A percentile compares a stretch with the other conserved stretches of the same genome.
Evolutionary conservation across 2,797 vertebrate species (phyloP).

Genomic region (Lagocephalus sceleratus): DNA sequence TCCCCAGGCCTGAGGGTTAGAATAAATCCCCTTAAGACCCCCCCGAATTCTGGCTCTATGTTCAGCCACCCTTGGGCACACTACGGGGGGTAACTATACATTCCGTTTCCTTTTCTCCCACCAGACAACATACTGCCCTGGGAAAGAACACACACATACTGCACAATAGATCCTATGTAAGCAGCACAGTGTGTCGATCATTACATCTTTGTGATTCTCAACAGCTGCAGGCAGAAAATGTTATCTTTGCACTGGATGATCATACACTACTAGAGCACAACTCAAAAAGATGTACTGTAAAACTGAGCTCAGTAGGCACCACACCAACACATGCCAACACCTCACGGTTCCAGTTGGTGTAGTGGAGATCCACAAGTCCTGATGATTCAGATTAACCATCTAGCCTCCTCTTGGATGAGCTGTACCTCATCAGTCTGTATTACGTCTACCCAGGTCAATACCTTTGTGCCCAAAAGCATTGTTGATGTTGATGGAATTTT

Average conservation of each 20-base stretch:
- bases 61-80: slow-evolving; percentile 68
- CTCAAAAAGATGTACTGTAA: slow-evolving; percentile 10
- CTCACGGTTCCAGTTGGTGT: slow-evolving; percentile 5
- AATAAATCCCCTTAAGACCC: slow-evolving; percentile 72
- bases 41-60: slow-evolving; percentile 64
- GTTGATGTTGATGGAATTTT: slow-evolving; percentile 70
- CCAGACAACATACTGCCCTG: slow-evolving; percentile 48
- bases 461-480: slow-evolving; percentile 52
- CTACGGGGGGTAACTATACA: slow-evolving; percentile 66
- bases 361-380: slow-evolving; percentile 11
- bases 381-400: slow-evolving; percentile 20
- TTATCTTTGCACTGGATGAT: slow-evolving; percentile 16
- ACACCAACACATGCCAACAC: slow-evolving; percentile 14
- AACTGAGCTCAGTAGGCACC: slow-evolving; percentile 7
- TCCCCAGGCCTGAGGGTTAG: slow-evolving; percentile 55
- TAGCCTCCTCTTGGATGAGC: slow-evolving; percentile 21
- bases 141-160: slow-evolving; percentile 53
- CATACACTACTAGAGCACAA: neutral
- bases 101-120: slow-evolving; percentile 65
- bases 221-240: slow-evolving; percentile 20
- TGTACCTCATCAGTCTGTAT: slow-evolving; percentile 49
- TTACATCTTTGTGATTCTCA: slow-evolving; percentile 2
- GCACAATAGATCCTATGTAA: slow-evolving; percentile 24
- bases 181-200: slow-evolving; percentile 18
- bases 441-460: slow-evolving; percentile 59